Evolutionary conservation across 2,888 invertebrate species (phyloP).

Genomic region (Tortrix viridana): DNA sequence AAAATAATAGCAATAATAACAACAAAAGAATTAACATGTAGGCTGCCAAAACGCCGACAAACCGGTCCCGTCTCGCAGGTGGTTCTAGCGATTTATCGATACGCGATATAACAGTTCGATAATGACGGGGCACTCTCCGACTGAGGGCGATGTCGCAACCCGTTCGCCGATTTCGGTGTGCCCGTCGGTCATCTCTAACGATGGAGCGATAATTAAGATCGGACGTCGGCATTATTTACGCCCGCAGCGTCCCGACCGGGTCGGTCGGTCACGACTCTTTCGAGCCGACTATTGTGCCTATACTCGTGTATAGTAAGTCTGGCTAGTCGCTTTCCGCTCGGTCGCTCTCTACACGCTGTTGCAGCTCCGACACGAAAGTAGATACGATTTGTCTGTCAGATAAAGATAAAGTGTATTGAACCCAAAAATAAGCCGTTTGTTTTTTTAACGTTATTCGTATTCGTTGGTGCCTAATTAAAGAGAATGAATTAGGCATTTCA

Average conservation of each 20-base stretch:
- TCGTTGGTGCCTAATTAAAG: constrained; percentile 35
- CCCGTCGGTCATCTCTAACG: constrained; percentile 81
- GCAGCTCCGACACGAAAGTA: constrained; percentile 26
- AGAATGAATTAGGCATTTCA: constrained; percentile 27
- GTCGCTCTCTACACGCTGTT: constrained; percentile 46
- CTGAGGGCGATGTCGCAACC: constrained; percentile 71
- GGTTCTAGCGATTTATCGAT: constrained; percentile 75
- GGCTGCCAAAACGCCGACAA: constrained; percentile 74
- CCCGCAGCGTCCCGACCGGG: constrained; percentile 77
- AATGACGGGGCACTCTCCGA: constrained; percentile 62
- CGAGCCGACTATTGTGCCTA: constrained; percentile 75
- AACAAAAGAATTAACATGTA: constrained; percentile 80
- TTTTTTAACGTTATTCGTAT: constrained; percentile 32
- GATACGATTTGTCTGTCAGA: constrained; percentile 38
- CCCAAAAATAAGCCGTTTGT: constrained; percentile 23
- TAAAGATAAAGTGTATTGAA: constrained; percentile 36
- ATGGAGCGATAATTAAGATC: constrained; percentile 83
- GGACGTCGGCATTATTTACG: constrained; percentile 81
- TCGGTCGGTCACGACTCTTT: constrained; percentile 79
- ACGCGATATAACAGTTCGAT: constrained; percentile 70
- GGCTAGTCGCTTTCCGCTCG: constrained; percentile 43
- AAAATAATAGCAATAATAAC: constrained; percentile 71
- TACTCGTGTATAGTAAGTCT: constrained; percentile 29
- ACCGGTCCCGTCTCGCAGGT: constrained; percentile 63
- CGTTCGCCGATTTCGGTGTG: constrained; percentile 74